Evolutionary conservation across 2,888 invertebrate genomes (phyloP).

Genomic region (Drosophila merina): DNA sequence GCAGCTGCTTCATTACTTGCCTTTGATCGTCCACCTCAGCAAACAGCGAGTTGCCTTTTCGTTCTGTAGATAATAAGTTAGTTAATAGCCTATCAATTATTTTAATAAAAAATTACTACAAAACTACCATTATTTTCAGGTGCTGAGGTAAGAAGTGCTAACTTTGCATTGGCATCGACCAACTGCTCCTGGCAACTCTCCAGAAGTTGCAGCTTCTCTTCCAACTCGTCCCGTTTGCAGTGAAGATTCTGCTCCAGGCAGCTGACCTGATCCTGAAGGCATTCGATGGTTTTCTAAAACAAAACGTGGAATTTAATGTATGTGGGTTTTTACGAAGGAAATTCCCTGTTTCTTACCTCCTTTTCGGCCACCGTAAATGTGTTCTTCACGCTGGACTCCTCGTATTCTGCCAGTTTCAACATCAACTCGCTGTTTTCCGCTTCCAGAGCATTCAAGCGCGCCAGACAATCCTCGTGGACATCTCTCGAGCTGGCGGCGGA

Average conservation of each 20-base stretch:
- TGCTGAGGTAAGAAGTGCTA: conserved; percentile 71
- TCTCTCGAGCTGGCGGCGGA: conserved; percentile 20
- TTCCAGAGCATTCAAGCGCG: conserved; percentile 64
- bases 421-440: conserved; percentile 79
- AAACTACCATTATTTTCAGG: conserved; percentile 76
- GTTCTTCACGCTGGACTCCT: conserved; percentile 67
- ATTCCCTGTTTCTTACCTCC: conserved; percentile 64
- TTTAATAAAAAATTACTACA: not conserved
- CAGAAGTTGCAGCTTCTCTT: conserved; percentile 79
- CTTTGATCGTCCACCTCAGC: conserved; percentile 88
- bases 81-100: accelerated
- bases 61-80: conserved; percentile 82
- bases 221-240: conserved; percentile 81
- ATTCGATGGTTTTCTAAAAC: conserved; percentile 79
- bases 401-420: conserved; percentile 76
- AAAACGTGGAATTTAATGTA: not conserved
- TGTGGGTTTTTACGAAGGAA: not conserved
- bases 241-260: conserved; percentile 82
- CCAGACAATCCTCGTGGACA: conserved; percentile 52
- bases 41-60: conserved; percentile 87
- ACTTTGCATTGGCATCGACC: conserved; percentile 80
- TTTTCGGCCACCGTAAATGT: conserved; percentile 78
- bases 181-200: conserved; percentile 83
- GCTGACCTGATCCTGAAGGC: conserved; percentile 80
- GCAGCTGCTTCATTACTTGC: conserved; percentile 86